Conservation (phyloP, 2,113 vertebrate genomes). For the Halichoeres trimaculatus region DNA sequence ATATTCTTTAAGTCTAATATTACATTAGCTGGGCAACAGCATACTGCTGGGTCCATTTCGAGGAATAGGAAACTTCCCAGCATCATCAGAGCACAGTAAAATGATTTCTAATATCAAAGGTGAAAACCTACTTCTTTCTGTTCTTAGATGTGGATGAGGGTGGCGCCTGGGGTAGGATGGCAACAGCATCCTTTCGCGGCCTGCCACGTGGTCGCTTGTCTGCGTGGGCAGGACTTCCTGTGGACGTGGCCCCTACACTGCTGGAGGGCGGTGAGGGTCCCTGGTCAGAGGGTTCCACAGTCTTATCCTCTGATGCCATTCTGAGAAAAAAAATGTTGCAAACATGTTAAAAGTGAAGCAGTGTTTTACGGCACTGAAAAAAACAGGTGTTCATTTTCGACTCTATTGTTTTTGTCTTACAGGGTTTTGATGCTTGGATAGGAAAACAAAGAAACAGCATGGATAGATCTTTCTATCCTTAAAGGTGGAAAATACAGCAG, state of each 20-base stretch:
- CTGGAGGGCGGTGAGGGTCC: constrained; percentile 88
- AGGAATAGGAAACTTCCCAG: no score
- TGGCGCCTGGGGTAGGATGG: constrained; percentile 70
- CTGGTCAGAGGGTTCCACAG: constrained; percentile 90
- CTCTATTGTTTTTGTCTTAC: constrained; percentile 3
- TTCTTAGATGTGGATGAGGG: constrained; percentile 87
- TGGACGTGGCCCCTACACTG: constrained; percentile 88
- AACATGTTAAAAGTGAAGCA: not conserved
- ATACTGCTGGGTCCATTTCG: no score
- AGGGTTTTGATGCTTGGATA: not conserved
- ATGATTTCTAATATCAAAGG: not conserved
- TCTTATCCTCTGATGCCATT: constrained; percentile 99
- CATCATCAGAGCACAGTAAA: not conserved
- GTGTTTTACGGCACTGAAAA: not conserved
- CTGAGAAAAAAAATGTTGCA: constrained; percentile 66
- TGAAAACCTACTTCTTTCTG: constrained; percentile 93
- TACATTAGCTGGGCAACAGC: no score
- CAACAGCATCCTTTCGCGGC: constrained; percentile 95
- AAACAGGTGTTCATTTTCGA: not conserved
- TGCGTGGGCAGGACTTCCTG: constrained; percentile 91
- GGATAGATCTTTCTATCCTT: not conserved
- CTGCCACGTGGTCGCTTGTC: constrained; percentile 97
- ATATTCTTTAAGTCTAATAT: not conserved
- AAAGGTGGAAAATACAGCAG: not conserved
- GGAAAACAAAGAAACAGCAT: not conserved